These are phyloP conservation scores for Chascanopsetta lugubris DNA, from an alignment of 2,113 vertebrate species.

Conservation along the genomic window DNA sequence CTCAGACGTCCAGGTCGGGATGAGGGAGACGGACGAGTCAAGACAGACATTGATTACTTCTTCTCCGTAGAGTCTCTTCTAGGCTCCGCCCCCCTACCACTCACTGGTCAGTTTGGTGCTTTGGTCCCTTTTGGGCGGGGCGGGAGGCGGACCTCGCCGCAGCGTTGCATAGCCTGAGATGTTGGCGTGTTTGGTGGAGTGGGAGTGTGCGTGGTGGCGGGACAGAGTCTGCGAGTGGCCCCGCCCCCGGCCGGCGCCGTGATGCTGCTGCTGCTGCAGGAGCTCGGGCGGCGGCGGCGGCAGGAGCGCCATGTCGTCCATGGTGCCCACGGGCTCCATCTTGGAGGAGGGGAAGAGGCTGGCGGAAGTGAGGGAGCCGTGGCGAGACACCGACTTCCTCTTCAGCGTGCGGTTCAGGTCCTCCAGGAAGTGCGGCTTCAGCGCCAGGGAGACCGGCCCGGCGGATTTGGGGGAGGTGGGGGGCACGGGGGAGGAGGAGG, in stretches of 20 bases:
- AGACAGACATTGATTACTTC: constrained; percentile 52
- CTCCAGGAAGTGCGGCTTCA: constrained; percentile 95
- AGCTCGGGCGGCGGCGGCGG: constrained; percentile 93
- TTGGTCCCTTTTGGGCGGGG: constrained; percentile 97
- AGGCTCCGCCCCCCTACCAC: constrained; percentile 82
- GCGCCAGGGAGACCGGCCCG: constrained; percentile 74
- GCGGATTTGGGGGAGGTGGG: constrained; percentile 91
- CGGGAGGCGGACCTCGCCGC: constrained; percentile 92
- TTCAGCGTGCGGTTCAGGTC: constrained; percentile 98
- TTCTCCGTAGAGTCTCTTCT: constrained; percentile 33
- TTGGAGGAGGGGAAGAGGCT: constrained; percentile 77
- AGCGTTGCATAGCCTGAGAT: constrained; percentile 98
- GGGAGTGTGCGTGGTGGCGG: constrained; percentile 71
- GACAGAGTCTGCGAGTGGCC: constrained; percentile 74
- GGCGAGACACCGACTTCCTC: constrained; percentile 94
- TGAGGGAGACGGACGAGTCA: constrained; percentile 46
- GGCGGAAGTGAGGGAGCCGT: constrained; percentile 89
- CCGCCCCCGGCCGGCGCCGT: too few species aligned
- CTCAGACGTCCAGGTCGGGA: constrained; percentile 36
- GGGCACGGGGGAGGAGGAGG: constrained; percentile 72
- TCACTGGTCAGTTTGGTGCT: constrained; percentile 97
- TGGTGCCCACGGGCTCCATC: constrained; percentile 89
- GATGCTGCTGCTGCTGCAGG: constrained; percentile 81
- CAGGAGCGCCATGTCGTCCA: constrained; percentile 96
- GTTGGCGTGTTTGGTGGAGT: constrained; percentile 85